phyloP scores from a whole-genome alignment of 2,113 vertebrate species.

The Caracal caracal region DNA sequence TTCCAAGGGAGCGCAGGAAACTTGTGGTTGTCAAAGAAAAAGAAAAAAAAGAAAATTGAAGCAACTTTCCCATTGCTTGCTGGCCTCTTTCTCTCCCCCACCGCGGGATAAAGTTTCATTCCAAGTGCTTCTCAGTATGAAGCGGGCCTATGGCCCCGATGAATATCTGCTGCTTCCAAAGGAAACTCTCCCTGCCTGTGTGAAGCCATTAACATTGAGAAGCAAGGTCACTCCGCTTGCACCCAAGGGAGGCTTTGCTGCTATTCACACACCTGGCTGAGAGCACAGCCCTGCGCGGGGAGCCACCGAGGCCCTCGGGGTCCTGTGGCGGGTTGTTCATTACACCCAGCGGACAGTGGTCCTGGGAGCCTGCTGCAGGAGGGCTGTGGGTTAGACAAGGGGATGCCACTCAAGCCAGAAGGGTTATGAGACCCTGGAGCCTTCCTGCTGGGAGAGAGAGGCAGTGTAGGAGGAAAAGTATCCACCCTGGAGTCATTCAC shows the following conservation, averaged over 20 bases:
- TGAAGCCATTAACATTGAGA: slow-evolving; percentile 27
- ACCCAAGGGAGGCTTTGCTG: neutral
- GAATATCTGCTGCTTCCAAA: slow-evolving; percentile 70
- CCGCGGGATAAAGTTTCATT: slow-evolving; percentile 76
- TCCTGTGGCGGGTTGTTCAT: neutral
- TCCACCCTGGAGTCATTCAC: neutral
- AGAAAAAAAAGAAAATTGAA: neutral
- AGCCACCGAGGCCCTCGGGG: neutral
- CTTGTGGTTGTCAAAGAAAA: slow-evolving; percentile 76
- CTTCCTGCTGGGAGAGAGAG: neutral
- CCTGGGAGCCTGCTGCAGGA: neutral
- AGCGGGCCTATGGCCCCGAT: slow-evolving; percentile 63
- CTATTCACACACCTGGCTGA: neutral
- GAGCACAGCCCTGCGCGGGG: neutral
- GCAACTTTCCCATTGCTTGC: neutral
- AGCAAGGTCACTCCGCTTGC: slow-evolving; percentile 20
- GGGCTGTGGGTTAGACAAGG: neutral
- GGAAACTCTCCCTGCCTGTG: slow-evolving; percentile 62
- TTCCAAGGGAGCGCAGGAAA: slow-evolving; percentile 81
- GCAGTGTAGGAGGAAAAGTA: neutral
- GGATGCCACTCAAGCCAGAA: neutral
- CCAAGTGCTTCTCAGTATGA: slow-evolving; percentile 73
- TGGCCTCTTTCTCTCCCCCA: slow-evolving; percentile 4
- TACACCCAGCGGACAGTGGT: neutral
- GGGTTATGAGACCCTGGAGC: neutral